Evolutionary conservation across 2,113 vertebrate species (phyloP), one percentile per base, ranked within the genome.

Genomic region (Accipiter cooperii): DNA sequence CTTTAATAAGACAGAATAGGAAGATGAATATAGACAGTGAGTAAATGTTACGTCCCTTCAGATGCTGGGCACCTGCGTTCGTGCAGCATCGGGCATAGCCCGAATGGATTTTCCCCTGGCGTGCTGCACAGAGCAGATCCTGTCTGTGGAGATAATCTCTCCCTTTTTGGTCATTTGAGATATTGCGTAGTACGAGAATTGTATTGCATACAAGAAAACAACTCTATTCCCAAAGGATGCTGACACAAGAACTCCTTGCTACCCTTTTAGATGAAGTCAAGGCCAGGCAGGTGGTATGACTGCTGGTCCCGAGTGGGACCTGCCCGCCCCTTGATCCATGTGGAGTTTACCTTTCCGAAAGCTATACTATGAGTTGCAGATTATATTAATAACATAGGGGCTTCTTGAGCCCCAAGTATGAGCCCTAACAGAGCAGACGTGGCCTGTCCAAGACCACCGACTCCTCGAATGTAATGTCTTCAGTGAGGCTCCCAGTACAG

Each of bases 401-500:
- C 24, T 83, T 84, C 69, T 42, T 14, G 26, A 58, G 31, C 33
- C 19, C 54, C 49, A 44, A 80, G 7, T 28, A 24, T 2, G 7
- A 77, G 10, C 24, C 26, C 9, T 36, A 75, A 29, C 16, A 79
- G 33, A 55, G 78, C n/a, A 90, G 78, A 38, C 0, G 4, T 68
- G n/a, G 18, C n/a, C 49, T 85, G 14, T 47, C 33, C n/a, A 26
- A 25, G 31, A 87, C 40, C 47, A 55, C 22, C 0, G 0, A 42
- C 25, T 84, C 65, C 55, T 81, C 8, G 3, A 81, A 36, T 1
- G 1, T 3, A 12, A 54, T n/a, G 51, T 40, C 40, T 85, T 86
- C 47, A 58, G 34, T 63, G 36, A 79, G 55, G 7, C 10, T 80
- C 6, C 34, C 8, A 19, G 10, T 90, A 54, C 64, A 84, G 88